A percentile compares a stretch with the other conserved stretches of the same genome.
Evolutionary conservation across 2,797 vertebrate species (phyloP).

Genomic region (Psittacula derbiana): DNA sequence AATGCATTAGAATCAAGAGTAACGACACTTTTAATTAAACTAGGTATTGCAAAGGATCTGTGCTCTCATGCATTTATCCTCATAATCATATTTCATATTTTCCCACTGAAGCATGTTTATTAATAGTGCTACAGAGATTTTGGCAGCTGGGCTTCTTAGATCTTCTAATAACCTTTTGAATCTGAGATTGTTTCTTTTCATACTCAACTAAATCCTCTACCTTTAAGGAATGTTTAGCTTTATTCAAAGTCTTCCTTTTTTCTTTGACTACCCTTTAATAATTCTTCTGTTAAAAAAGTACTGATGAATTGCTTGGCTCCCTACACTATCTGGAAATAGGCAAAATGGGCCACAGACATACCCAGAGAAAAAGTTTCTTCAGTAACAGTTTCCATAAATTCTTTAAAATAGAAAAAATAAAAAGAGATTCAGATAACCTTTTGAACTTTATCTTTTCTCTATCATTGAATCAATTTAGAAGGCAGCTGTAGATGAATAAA

Average conservation of each 20-base stretch:
- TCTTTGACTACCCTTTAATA: conserved; percentile 1
- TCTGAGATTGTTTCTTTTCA: conserved; percentile 31
- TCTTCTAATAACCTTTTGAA: conserved; percentile 47
- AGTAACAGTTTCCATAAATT: background rate
- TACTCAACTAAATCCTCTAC: conserved; percentile 35
- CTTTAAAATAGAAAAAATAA: background rate
- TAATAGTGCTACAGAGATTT: conserved; percentile 1
- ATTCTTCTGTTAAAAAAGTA: background rate
- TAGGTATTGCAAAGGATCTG: background rate
- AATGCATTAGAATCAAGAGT: background rate
- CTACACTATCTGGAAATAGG: background rate
- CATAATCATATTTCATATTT: conserved; percentile 37
- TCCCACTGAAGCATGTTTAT: background rate
- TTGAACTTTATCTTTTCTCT: background rate
- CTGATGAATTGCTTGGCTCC: conserved; percentile 7
- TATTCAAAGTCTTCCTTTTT: conserved; percentile 35
- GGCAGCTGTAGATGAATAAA: background rate
- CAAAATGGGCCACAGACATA: background rate
- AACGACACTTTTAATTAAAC: conserved; percentile 45
- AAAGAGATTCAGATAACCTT: background rate
- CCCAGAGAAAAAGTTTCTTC: background rate
- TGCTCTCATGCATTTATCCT: background rate
- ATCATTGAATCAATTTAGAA: background rate
- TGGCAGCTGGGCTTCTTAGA: conserved; percentile 10
- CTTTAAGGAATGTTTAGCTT: conserved; percentile 41